A percentile compares a stretch with the other conserved stretches of the same genome.
Conservation (phyloP, 92 coral and sea anemone species). For the Anthopleura xanthogrammica region DNA sequence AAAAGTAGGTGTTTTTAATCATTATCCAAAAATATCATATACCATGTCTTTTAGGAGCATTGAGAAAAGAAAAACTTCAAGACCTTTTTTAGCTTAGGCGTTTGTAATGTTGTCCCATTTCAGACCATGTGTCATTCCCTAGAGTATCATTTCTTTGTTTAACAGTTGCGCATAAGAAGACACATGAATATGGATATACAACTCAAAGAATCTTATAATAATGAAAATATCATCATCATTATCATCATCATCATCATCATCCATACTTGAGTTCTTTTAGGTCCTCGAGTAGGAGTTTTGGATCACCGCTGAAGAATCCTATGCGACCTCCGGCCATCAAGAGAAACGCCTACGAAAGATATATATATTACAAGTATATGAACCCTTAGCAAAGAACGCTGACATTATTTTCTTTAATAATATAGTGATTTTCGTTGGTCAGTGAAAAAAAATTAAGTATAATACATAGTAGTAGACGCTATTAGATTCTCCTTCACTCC, state of each 20-base stretch:
- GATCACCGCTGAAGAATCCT: slow-evolving; percentile 82
- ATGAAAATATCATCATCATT: no score
- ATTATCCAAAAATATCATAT: no score
- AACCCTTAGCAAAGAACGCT: background rate
- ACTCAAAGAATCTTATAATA: background rate
- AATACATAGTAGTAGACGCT: no score
- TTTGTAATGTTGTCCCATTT: no score
- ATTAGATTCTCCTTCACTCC: background rate
- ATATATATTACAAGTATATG: slow-evolving; percentile 12
- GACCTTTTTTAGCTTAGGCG: no score
- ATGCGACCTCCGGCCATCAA: slow-evolving; percentile 55
- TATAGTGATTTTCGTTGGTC: no score
- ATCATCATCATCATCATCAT: background rate
- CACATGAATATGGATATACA: background rate
- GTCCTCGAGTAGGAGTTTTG: slow-evolving; percentile 73
- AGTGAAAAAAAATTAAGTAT: no score
- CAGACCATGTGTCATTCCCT: no score
- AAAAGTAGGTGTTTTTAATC: background rate
- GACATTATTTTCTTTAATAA: no score
- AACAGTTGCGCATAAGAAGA: background rate
- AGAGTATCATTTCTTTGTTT: no score
- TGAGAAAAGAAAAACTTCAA: no score
- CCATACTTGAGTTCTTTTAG: slow-evolving; percentile 62
- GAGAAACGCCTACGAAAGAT: background rate
- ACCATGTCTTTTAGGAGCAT: no score